Evolutionary conservation across 2,797 vertebrate genomes (phyloP), one percentile per base, ranked within the genome.

Genomic region (Premnoplex brunnescens): DNA sequence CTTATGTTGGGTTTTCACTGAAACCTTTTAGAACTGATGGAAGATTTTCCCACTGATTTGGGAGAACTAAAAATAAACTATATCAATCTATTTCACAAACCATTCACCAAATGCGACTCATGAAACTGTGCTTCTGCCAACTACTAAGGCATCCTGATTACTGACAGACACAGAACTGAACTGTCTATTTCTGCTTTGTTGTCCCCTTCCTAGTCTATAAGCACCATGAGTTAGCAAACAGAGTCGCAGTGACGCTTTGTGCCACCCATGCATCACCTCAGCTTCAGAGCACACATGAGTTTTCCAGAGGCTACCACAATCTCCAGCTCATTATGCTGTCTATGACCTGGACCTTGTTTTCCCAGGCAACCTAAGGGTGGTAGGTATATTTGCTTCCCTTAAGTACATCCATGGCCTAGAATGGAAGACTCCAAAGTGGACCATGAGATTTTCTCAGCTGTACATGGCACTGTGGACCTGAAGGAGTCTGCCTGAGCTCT

Each of bases 61-160:
- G 5, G 32, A 17, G 59, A 89, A 36, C 24, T 84, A 74, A 89
- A 91, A 91, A 86, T 72, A 82, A 89, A 51, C 80, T 43, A 1
- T 36, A 32, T 41, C 19, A 89, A 73, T 23, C 63, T 20, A n/a
- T 84, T 87, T 95, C 74, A 91, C 52, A 93, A 91, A 68, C 34
- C 41, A 10, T 52, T 76, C 14, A 32, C 66, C 77, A 85, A 87
- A 79, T 20, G 37, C 24, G 20, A 32, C 30, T 78, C 21, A n/a
- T 81, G 24, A 88, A 96, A 66, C 46, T 48, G 26, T 39, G 28
- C 21, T 94, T 67, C 59, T 79, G 39, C 34, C 55, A 86, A 0
- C 56, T 60, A 12, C 39, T 32, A 30, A 81, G 39, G 62, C 26
- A 56, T 76, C 34, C 67, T 74, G 36, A 12, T 41, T 85, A 59